These are phyloP conservation scores for Apomyelois bistriatella DNA, from an alignment of 2,888 invertebrate genomes.

Conservation along the genomic window DNA sequence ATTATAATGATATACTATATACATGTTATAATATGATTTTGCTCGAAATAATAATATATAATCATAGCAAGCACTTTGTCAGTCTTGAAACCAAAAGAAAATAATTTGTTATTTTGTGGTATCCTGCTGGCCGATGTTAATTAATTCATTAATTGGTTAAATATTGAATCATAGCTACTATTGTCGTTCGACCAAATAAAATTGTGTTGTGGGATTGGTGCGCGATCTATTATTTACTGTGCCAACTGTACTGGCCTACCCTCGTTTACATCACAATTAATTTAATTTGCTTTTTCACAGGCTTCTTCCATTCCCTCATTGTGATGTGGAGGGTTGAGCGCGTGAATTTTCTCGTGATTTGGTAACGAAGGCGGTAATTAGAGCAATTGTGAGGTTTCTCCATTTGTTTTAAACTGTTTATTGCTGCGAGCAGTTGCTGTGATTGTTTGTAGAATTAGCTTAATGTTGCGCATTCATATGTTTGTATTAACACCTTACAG, in stretches of 20 bases:
- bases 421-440: constrained; percentile 50
- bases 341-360: constrained; percentile 76
- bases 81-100: neutral
- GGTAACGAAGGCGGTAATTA: constrained; percentile 73
- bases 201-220: constrained; percentile 56
- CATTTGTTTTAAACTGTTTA: constrained; percentile 72
- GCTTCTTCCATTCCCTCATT: constrained; percentile 73
- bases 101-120: neutral
- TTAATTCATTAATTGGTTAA: constrained; percentile 12
- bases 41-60: neutral
- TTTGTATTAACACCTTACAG: constrained; percentile 28
- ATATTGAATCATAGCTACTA: constrained; percentile 17
- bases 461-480: constrained; percentile 34
- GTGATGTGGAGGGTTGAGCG: constrained; percentile 67
- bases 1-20: no score
- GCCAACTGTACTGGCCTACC: constrained; percentile 57
- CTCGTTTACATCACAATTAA: constrained; percentile 78
- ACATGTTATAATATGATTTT: no score
- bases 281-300: constrained; percentile 78
- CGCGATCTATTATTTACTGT: constrained; percentile 68
- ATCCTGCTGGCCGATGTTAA: constrained; percentile 7
- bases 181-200: constrained; percentile 39
- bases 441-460: constrained; percentile 45
- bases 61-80: neutral
- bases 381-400: constrained; percentile 70